phyloP scores from a whole-genome alignment of 2,113 vertebrate species.

The Labeo rohita region DNA sequence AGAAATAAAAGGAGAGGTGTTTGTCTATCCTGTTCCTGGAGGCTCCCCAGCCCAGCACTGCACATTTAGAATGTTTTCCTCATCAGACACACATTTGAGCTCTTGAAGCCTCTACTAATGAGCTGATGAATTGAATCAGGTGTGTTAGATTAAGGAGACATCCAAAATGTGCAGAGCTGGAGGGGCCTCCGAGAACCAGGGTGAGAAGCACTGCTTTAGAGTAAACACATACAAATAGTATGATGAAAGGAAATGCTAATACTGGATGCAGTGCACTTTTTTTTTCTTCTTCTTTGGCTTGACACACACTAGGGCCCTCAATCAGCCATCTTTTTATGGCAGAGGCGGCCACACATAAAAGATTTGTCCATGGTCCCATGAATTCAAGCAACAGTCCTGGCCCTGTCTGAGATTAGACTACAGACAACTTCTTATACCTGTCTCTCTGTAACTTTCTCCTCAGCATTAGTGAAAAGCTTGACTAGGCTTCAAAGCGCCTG shows the following conservation, averaged over 20 bases:
- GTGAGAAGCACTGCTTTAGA: background rate
- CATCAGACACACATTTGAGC: background rate
- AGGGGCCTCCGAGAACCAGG: background rate
- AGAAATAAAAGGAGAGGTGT: background rate
- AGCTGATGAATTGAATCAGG: constrained; percentile 6
- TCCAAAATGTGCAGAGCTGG: background rate
- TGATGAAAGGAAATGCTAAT: background rate
- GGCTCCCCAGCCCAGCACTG: background rate
- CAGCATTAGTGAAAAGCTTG: constrained; percentile 33
- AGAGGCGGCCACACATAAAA: background rate
- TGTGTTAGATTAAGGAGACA: background rate
- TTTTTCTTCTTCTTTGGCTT: background rate
- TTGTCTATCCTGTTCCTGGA: constrained; percentile 2
- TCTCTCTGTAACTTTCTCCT: background rate
- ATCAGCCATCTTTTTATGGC: background rate
- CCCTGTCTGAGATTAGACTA: background rate
- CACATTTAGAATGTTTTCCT: background rate
- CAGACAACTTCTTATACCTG: background rate
- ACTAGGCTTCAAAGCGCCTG: constrained; percentile 36
- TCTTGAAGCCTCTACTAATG: background rate
- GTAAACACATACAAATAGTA: background rate
- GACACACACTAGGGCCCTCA: background rate
- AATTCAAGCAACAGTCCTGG: background rate
- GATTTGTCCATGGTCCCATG: background rate
- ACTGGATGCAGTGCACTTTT: background rate